These are phyloP conservation scores for Epinephelus malabaricus DNA, from an alignment of 2,797 vertebrate species.

Conservation along the genomic window DNA sequence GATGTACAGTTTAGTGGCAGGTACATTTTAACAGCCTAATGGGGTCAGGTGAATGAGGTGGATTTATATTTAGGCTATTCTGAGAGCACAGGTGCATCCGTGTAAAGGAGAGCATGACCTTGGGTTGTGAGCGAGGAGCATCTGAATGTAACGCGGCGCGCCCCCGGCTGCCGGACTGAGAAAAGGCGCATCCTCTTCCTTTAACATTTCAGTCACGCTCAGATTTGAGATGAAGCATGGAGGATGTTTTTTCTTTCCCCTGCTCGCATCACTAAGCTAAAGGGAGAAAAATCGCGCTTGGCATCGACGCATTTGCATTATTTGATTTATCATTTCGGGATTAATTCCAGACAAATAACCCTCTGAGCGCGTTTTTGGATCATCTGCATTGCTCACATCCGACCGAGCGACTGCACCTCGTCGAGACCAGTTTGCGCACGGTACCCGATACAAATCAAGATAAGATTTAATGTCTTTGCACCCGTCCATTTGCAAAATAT, in stretches of 20 bases:
- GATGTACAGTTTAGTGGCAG: background rate
- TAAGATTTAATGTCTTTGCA: slow-evolving; percentile 27
- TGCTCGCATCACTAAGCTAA: slow-evolving; percentile 6
- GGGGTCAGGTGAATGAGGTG: slow-evolving; percentile 7
- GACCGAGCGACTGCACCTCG: slow-evolving; percentile 42
- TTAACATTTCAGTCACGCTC: slow-evolving; percentile 76
- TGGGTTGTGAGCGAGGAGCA: slow-evolving; percentile 80
- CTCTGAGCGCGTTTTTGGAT: slow-evolving; percentile 30
- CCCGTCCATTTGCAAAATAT: background rate
- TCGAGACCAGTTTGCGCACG: slow-evolving; percentile 2
- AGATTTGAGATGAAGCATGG: slow-evolving; percentile 62
- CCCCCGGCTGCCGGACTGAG: slow-evolving; percentile 60
- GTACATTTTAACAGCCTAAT: background rate
- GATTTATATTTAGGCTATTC: background rate
- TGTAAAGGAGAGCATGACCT: slow-evolving; percentile 88
- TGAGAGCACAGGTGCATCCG: slow-evolving; percentile 72
- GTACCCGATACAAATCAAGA: slow-evolving; percentile 20
- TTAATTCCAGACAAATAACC: background rate
- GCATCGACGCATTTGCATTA: background rate
- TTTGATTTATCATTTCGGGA: slow-evolving; percentile 6
- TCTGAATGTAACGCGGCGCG: slow-evolving; percentile 59
- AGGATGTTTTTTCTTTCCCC: slow-evolving; percentile 18
- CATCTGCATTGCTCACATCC: slow-evolving; percentile 45
- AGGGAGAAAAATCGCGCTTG: background rate
- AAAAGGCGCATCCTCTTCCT: slow-evolving; percentile 70